A percentile compares a stretch with the other conserved stretches of the same genome.
phyloP scores from a whole-genome alignment of 2,113 vertebrate species.

The Cyprinodon variegatus region DNA sequence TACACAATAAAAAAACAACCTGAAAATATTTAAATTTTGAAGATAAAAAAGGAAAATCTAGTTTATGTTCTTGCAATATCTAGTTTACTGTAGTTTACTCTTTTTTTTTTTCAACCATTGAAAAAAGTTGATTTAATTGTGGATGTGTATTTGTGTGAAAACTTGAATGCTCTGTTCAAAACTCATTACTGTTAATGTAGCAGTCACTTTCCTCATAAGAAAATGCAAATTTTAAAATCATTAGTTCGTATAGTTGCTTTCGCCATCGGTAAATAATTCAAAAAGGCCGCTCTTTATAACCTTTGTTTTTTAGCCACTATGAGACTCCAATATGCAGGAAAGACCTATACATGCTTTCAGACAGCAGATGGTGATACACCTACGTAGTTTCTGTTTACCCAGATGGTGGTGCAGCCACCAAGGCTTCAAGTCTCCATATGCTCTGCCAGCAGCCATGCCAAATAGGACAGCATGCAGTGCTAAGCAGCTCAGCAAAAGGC shows the following conservation, averaged over 20 bases:
- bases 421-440: slow-evolving; percentile 56
- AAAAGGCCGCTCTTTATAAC: neutral
- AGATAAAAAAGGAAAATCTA: too few relatives aligned
- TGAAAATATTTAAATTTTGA: too few relatives aligned
- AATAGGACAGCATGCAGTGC: slow-evolving; percentile 48
- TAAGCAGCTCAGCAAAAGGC: slow-evolving; percentile 47
- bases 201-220: neutral
- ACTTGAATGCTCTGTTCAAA: neutral
- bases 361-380: slow-evolving; percentile 74
- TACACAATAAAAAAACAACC: too few relatives aligned
- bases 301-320: slow-evolving; percentile 25
- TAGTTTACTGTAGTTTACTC: too few relatives aligned
- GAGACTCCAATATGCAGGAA: slow-evolving; percentile 4
- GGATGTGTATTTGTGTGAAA: neutral
- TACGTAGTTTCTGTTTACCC: slow-evolving; percentile 58
- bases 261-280: neutral
- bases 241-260: neutral
- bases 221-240: neutral
- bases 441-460: slow-evolving; percentile 42
- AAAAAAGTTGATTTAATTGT: too few relatives aligned
- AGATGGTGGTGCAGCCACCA: slow-evolving; percentile 59
- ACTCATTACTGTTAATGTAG: neutral
- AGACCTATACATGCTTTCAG: slow-evolving; percentile 52
- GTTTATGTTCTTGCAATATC: too few relatives aligned
- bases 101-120: too few relatives aligned